These are phyloP conservation scores for Aphrophora alni DNA, from an alignment of 2,888 invertebrate species.

Conservation along the genomic window DNA sequence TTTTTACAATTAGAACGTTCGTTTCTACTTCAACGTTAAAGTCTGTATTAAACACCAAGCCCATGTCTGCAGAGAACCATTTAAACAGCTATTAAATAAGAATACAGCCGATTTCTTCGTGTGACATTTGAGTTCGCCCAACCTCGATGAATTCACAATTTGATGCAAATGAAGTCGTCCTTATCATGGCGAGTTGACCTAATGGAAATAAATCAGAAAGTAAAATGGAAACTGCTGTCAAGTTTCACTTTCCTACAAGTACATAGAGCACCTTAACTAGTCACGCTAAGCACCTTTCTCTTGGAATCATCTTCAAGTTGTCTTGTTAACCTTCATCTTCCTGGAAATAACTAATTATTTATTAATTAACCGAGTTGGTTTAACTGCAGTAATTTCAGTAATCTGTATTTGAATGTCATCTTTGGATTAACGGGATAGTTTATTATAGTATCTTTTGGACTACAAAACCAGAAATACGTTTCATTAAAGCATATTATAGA, in stretches of 20 bases:
- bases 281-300: background rate
- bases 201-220: slow-evolving; percentile 6
- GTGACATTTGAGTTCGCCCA: background rate
- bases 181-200: background rate
- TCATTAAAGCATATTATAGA: too few species aligned
- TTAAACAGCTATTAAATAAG: background rate
- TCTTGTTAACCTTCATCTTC: background rate
- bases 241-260: background rate
- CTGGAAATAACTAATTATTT: background rate
- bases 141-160: background rate
- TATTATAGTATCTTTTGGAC: too few species aligned
- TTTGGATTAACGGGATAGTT: too few species aligned
- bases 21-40: too few species aligned
- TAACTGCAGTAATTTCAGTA: background rate
- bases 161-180: background rate
- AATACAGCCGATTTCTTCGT: background rate
- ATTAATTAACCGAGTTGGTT: background rate
- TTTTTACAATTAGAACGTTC: too few species aligned
- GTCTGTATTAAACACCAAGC: too few species aligned
- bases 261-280: slow-evolving; percentile 6
- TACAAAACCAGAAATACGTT: too few species aligned
- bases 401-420: too few species aligned
- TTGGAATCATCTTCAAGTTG: background rate
- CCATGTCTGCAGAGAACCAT: background rate
- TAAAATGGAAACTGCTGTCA: slow-evolving; percentile 1